phyloP scores from a whole-genome alignment of 2,113 vertebrate genomes.

The Terrapene triunguis region DNA sequence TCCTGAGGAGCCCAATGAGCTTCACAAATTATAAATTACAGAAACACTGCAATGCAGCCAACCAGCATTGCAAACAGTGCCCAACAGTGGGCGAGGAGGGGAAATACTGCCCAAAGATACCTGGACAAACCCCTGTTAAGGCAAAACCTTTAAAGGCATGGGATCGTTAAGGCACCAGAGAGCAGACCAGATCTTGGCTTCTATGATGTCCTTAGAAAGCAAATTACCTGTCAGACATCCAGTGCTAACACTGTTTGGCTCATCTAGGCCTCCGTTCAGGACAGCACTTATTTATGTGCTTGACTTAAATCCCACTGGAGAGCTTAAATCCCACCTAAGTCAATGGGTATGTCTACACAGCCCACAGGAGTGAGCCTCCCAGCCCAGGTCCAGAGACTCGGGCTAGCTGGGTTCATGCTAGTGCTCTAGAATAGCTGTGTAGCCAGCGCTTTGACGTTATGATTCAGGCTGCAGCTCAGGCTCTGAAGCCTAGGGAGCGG shows the following conservation, averaged over 20 bases:
- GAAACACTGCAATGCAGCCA: neutral
- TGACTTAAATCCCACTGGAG: neutral
- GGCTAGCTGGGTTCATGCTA: no score
- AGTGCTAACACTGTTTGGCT: neutral
- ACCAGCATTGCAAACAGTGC: neutral
- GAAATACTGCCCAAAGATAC: neutral
- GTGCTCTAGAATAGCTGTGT: neutral
- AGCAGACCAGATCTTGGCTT: neutral
- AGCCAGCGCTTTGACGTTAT: neutral
- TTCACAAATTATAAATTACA: neutral
- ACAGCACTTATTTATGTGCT: neutral
- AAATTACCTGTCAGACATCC: neutral
- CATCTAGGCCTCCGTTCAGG: neutral
- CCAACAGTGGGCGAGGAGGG: neutral
- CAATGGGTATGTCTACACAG: neutral
- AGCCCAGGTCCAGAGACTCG: neutral
- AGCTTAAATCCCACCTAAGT: neutral
- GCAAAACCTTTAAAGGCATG: neutral
- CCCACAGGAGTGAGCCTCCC: neutral
- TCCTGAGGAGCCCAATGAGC: neutral
- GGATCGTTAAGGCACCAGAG: neutral
- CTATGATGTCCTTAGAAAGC: neutral
- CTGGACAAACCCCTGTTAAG: neutral
- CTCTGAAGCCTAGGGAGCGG: neutral
- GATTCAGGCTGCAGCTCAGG: neutral